A percentile compares a stretch with the other conserved stretches of the same genome.
phyloP scores from a whole-genome alignment of 1,140 invertebrate species.

The Drosophila nikananu region DNA sequence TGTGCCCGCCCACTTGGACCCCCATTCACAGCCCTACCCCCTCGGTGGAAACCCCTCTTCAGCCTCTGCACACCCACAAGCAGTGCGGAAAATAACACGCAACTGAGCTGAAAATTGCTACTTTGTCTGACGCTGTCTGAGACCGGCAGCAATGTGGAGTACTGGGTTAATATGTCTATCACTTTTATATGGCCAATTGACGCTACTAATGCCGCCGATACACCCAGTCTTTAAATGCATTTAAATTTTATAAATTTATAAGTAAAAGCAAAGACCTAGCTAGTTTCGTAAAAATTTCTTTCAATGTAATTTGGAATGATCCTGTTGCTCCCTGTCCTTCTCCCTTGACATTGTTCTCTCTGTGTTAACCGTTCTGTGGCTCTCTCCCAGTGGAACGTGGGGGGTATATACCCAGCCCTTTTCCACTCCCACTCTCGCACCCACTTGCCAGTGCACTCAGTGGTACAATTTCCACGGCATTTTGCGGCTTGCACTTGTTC shows the following conservation, averaged over 20 bases:
- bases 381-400: neutral
- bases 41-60: neutral
- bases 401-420: neutral
- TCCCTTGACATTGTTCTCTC: neutral
- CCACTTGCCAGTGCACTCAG: conserved; percentile 1
- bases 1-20: neutral
- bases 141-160: conserved; percentile 65
- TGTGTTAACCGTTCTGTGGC: neutral
- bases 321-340: neutral
- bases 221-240: neutral
- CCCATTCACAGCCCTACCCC: neutral
- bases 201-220: conserved; percentile 46
- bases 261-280: neutral
- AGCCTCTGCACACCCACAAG: conserved; percentile 1
- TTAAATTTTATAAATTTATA: neutral
- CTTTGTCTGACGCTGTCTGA: conserved; percentile 57
- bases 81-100: conserved; percentile 47
- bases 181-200: conserved; percentile 77
- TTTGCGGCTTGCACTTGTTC: conserved; percentile 65
- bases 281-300: neutral
- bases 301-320: neutral
- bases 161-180: conserved; percentile 82
- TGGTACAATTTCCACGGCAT: conserved; percentile 58
- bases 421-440: neutral
- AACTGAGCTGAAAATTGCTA: conserved; percentile 81